These are phyloP conservation scores for Casuarius casuarius DNA, from an alignment of 2,113 vertebrate species.

Conservation along the genomic window DNA sequence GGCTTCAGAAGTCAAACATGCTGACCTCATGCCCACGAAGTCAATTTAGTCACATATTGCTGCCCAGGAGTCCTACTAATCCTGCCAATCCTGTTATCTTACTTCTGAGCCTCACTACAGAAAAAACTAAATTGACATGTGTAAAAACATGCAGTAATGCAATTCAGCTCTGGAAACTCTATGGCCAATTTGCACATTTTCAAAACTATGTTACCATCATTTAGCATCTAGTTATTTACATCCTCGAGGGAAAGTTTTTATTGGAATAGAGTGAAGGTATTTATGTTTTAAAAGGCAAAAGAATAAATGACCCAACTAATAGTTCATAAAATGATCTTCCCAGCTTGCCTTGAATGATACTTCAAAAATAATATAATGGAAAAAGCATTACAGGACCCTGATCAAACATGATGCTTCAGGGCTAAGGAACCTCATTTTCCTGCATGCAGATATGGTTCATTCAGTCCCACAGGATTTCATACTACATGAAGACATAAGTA, in stretches of 20 bases:
- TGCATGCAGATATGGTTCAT: not conserved
- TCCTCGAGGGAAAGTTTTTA: not conserved
- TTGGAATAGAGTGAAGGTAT: not conserved
- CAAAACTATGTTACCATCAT: not conserved
- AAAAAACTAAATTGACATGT: not conserved
- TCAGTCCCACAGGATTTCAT: not conserved
- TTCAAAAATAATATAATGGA: not conserved
- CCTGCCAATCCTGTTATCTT: not conserved
- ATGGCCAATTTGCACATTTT: not conserved
- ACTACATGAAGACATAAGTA: not conserved
- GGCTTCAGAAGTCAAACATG: not conserved
- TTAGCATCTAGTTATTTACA: constrained; percentile 6
- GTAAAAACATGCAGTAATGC: not conserved
- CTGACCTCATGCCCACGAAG: not conserved
- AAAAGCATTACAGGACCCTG: not conserved
- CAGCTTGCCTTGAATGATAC: not conserved
- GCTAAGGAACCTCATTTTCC: constrained; percentile 5
- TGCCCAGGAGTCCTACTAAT: not conserved
- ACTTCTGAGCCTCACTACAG: not conserved
- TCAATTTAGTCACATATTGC: not conserved
- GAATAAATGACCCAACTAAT: constrained; percentile 32
- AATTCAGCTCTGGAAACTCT: not conserved
- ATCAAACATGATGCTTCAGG: constrained; percentile 6
- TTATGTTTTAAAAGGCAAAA: not conserved
- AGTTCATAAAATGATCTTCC: constrained; percentile 6